Conservation (phyloP, 1,140 invertebrate genomes). For the Drosophila arizonae region DNA sequence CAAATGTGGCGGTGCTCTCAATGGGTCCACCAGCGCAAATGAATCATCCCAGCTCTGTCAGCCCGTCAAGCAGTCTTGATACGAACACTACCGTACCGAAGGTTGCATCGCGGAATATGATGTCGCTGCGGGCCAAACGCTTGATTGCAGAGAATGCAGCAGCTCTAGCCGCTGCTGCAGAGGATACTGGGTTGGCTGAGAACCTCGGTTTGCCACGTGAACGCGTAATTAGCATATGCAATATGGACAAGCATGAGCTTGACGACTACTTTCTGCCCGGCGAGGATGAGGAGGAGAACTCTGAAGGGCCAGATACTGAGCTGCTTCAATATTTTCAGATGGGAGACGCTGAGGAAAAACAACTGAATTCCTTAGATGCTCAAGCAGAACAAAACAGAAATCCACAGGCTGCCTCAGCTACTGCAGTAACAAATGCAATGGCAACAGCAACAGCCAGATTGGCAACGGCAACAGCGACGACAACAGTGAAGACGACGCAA, state of each 20-base stretch:
- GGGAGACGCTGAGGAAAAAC: slow-evolving; percentile 83
- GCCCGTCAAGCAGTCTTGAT: slow-evolving; percentile 68
- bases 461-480: slow-evolving; percentile 39
- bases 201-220: slow-evolving; percentile 84
- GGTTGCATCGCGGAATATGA: slow-evolving; percentile 71
- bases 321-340: slow-evolving; percentile 90
- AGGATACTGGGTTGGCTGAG: slow-evolving; percentile 67
- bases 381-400: slow-evolving; percentile 74
- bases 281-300: slow-evolving; percentile 86
- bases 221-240: slow-evolving; percentile 87
- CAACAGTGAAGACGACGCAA: slow-evolving; percentile 28
- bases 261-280: slow-evolving; percentile 88
- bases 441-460: slow-evolving; percentile 22
- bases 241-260: slow-evolving; percentile 89
- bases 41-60: slow-evolving; percentile 59
- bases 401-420: slow-evolving; percentile 58
- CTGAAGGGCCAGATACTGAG: slow-evolving; percentile 91
- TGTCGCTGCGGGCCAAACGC: slow-evolving; percentile 62
- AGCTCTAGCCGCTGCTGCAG: slow-evolving; percentile 56
- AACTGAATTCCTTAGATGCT: slow-evolving; percentile 82
- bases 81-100: slow-evolving; percentile 55
- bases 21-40: slow-evolving; percentile 79
- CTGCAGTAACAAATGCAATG: slow-evolving; percentile 18
- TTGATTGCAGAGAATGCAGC: slow-evolving; percentile 58
- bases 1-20: slow-evolving; percentile 27